Conservation (phyloP, 2,797 vertebrate genomes). For the Brotula barbata region DNA sequence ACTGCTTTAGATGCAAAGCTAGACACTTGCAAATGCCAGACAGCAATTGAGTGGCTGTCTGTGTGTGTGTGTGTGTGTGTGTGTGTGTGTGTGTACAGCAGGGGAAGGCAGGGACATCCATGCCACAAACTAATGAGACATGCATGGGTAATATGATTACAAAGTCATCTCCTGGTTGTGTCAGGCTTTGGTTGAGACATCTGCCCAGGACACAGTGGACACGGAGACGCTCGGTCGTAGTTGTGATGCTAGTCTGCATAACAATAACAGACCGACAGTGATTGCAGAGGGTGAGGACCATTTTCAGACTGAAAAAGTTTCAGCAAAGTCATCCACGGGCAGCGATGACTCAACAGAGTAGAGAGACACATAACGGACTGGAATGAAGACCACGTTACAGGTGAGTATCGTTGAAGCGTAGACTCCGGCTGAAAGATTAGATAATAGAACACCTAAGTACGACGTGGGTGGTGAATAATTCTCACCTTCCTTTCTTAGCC, state of each 20-base stretch:
- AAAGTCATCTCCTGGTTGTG: constrained; percentile 65
- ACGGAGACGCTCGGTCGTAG: constrained; percentile 12
- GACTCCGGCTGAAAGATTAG: constrained; percentile 54
- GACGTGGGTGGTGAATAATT: constrained; percentile 64
- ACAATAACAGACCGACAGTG: constrained; percentile 18
- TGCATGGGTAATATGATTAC: constrained; percentile 77
- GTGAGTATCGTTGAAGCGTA: constrained; percentile 17
- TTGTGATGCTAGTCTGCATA: background rate
- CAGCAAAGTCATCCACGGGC: constrained; percentile 1
- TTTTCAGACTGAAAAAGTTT: constrained; percentile 1
- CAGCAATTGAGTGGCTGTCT: constrained; percentile 66
- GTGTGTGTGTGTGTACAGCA: constrained; percentile 28
- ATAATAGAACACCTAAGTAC: constrained; percentile 61
- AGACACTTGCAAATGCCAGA: constrained; percentile 72
- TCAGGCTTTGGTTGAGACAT: constrained; percentile 52
- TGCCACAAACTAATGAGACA: constrained; percentile 78
- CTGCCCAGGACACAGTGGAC: constrained; percentile 51
- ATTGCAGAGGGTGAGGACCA: constrained; percentile 8
- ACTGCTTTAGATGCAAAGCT: constrained; percentile 77
- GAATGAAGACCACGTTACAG: too few species aligned
- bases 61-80: constrained; percentile 15
- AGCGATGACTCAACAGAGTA: constrained; percentile 24
- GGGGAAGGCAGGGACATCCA: constrained; percentile 65
- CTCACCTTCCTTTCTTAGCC: constrained; percentile 63
- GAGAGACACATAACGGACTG: too few species aligned